Evolutionary conservation across 1,140 invertebrate genomes (phyloP).

Genomic region (Steinernema feltiae): DNA sequence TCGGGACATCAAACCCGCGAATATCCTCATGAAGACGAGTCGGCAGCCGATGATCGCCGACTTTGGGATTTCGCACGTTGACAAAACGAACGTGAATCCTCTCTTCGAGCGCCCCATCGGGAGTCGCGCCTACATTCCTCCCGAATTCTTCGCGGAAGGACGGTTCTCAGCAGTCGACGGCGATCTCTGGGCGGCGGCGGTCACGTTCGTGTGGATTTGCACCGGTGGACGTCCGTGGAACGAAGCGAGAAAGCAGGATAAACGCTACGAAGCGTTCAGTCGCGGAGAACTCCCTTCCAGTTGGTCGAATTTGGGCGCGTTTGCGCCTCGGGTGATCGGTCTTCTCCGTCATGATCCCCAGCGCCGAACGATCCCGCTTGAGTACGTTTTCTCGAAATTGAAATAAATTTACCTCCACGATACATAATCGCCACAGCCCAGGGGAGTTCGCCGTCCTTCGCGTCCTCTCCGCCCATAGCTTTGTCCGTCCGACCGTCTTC

Average conservation of each 20-base stretch:
- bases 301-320: no score
- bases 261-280: no score
- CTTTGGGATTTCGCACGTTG: neutral
- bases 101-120: neutral
- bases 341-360: no score
- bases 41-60: neutral
- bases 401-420: neutral
- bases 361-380: no score
- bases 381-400: neutral
- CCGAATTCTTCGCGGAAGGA: neutral
- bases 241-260: no score
- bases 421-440: neutral
- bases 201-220: neutral
- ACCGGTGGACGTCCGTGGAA: neutral
- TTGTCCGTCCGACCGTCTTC: no score
- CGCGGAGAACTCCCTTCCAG: no score
- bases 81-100: neutral
- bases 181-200: neutral
- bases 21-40: neutral
- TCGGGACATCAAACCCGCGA: neutral
- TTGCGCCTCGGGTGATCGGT: no score
- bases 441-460: neutral
- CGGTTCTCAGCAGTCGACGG: neutral
- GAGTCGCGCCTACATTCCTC: neutral
- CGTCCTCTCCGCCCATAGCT: neutral